Evolutionary conservation across 2,797 vertebrate species (phyloP), one percentile per base, ranked within the genome.

Genomic region (Tamandua tetradactyla): DNA sequence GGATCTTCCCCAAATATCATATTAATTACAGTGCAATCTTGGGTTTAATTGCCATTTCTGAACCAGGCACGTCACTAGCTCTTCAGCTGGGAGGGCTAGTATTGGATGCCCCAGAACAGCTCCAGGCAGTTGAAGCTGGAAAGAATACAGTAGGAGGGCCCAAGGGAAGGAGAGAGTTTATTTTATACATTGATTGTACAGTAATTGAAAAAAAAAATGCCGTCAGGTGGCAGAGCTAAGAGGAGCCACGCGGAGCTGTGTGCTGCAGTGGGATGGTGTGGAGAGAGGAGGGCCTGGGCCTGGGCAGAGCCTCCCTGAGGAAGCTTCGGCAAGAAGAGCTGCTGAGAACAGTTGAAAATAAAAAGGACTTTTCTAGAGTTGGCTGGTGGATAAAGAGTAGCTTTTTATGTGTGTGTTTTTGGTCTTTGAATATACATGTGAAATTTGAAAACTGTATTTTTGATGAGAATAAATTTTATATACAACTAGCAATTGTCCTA

Each of bases 201-300:
- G 84, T 95, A 92, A 92, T 37, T 76, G 95, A 75, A 71, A 78
- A 25, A 52, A n/a, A 83, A 71, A 74, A 66, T 18, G 66, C 37
- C 75, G 47, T 71, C 90, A 86, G 89, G 93, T 66, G 85, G 81
- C 93, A 86, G 91, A 71, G 71, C 0, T 10, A 7, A 74, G 74
- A 30, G 42, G 82, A 49, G 79, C 85, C 76, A 44, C 37, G 27
- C 64, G 25, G 52, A 85, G 94, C 52, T 61, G 91, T 95, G 79
- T 1, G 52, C 87, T 68, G 91, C 20, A 22, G 55, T 7, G 20
- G 55, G 55, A 55, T 22, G 55, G n/a, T n/a, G n/a, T n/a, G n/a
- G n/a, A n/a, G 71, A 80, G 95, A 91, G 95, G 87, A 59, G 71
- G 96, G 64, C 94, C 95, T 93, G 95, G 96, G 80, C 57, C 96